A percentile compares a stretch with the other conserved stretches of the same genome.
Conservation (phyloP, 2,888 invertebrate genomes). For the Napeogenes sylphis region DNA sequence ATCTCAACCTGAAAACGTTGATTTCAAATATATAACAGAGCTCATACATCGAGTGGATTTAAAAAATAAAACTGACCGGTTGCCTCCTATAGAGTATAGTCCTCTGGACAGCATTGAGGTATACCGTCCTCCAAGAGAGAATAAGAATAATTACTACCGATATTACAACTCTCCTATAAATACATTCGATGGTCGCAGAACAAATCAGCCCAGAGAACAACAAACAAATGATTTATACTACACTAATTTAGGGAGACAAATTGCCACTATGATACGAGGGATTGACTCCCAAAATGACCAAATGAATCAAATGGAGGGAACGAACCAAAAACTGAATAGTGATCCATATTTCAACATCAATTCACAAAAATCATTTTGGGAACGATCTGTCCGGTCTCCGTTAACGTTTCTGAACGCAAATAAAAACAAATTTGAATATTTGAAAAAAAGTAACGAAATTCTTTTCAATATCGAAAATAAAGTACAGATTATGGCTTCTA, state of each 20-base stretch:
- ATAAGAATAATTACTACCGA: conserved; percentile 17
- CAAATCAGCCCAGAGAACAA: conserved; percentile 28
- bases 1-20: conserved; percentile 42
- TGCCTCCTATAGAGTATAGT: conserved; percentile 33
- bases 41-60: conserved; percentile 56
- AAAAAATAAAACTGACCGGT: conserved; percentile 36
- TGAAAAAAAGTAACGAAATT: conserved; percentile 50
- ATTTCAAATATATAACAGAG: conserved; percentile 64
- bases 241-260: conserved; percentile 60
- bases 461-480: conserved; percentile 60
- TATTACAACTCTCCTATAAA: conserved; percentile 24
- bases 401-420: conserved; percentile 35
- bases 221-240: conserved; percentile 52
- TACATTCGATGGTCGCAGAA: conserved; percentile 23
- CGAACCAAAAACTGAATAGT: conserved; percentile 30
- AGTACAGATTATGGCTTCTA: conserved; percentile 50
- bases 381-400: conserved; percentile 62
- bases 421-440: conserved; percentile 37
- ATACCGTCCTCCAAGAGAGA: conserved; percentile 21
- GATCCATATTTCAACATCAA: conserved; percentile 48
- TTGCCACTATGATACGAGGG: conserved; percentile 59
- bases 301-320: conserved; percentile 44
- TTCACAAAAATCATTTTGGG: conserved; percentile 59
- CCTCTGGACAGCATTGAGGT: conserved; percentile 27
- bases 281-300: conserved; percentile 45